Percentiles rank a stretch among this genome's conserved stretches.
Evolutionary conservation across 2,888 invertebrate species (phyloP).

Genomic region (Disparrhopalites patrizii): DNA sequence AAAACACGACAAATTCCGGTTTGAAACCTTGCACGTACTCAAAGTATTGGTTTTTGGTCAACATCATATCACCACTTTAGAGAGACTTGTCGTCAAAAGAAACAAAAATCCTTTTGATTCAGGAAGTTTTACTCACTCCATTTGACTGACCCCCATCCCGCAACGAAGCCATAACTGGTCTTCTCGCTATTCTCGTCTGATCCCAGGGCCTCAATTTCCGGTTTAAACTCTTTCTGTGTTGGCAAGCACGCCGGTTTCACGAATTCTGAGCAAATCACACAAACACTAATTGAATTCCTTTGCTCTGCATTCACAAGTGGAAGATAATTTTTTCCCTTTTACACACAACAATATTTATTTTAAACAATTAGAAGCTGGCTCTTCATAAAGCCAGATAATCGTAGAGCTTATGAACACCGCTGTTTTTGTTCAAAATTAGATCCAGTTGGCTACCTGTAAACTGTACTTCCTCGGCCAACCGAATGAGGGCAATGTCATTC

Average conservation of each 20-base stretch:
- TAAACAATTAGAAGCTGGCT: no score
- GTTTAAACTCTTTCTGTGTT: slow-evolving; percentile 31
- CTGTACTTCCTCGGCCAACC: slow-evolving; percentile 31
- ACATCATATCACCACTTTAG: no score
- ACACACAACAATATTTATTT: background rate
- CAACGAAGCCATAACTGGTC: slow-evolving; percentile 29
- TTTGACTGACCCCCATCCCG: slow-evolving; percentile 36
- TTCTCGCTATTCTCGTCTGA: background rate
- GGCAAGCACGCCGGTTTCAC: slow-evolving; percentile 43
- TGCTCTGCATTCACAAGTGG: no score
- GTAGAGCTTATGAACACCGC: no score
- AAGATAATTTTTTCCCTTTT: background rate
- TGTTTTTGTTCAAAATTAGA: background rate
- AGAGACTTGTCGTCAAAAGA: no score
- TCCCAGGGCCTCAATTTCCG: slow-evolving; percentile 21
- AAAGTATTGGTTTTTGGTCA: no score
- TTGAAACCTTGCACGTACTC: no score
- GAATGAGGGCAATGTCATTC: slow-evolving; percentile 44
- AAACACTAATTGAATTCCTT: no score
- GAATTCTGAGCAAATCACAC: slow-evolving; percentile 30
- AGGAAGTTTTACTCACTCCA: background rate
- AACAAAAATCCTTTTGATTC: slow-evolving; percentile 1
- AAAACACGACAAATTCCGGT: no score
- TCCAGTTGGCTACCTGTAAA: slow-evolving; percentile 20
- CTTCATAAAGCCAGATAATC: no score